Percentiles rank a stretch among this genome's conserved stretches.
phyloP scores from a whole-genome alignment of 2,113 vertebrate species.

The Coregonus clupeaformis region DNA sequence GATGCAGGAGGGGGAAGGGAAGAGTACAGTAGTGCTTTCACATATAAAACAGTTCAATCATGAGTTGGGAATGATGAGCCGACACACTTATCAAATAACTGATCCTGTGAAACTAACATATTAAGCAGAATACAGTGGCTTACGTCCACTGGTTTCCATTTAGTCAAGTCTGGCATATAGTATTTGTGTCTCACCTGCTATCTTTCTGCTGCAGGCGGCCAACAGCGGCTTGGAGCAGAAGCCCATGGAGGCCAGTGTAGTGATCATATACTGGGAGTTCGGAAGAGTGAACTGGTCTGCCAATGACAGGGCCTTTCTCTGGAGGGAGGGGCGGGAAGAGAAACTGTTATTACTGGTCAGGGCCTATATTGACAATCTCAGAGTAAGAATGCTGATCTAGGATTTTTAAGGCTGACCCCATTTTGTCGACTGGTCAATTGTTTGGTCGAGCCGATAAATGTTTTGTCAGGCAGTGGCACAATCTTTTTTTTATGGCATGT shows the following conservation, averaged over 20 bases:
- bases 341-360: too few relatives aligned
- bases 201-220: conserved; percentile 77
- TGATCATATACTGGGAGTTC: conserved; percentile 79
- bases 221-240: conserved; percentile 79
- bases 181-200: conserved; percentile 74
- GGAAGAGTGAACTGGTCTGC: conserved; percentile 70
- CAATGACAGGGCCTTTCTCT: conserved; percentile 82
- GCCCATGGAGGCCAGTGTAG: conserved; percentile 71
- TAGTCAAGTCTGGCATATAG: not conserved
- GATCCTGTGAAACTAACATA: not conserved
- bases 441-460: too few relatives aligned
- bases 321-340: conserved; percentile 34
- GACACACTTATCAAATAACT: too few relatives aligned
- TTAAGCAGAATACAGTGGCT: too few relatives aligned
- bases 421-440: too few relatives aligned
- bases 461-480: too few relatives aligned
- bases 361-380: not conserved
- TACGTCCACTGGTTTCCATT: too few relatives aligned
- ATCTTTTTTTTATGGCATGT: too few relatives aligned
- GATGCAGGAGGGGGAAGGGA: conserved; percentile 21
- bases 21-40: not conserved
- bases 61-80: not conserved
- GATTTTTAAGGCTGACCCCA: too few relatives aligned
- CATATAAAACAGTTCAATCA: not conserved
- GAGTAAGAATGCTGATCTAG: not conserved